These are phyloP conservation scores for Archivesica marissinica DNA, from an alignment of 1,140 invertebrate species.

Conservation along the genomic window DNA sequence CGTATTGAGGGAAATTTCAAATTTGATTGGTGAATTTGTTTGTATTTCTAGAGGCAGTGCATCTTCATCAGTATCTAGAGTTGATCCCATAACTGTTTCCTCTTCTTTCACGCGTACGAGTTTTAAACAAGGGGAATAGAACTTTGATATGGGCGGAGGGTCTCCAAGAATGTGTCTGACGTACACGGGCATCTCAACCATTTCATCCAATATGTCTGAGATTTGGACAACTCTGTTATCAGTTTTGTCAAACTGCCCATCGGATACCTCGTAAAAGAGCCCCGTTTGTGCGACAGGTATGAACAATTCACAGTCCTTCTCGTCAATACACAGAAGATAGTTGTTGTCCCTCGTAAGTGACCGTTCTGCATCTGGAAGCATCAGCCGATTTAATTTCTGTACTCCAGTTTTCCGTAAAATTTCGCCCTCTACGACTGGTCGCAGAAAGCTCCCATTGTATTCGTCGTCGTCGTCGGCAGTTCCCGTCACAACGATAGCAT, in stretches of 20 bases:
- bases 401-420: slow-evolving; percentile 54
- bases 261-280: slow-evolving; percentile 60
- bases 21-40: slow-evolving; percentile 48
- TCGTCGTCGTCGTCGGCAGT: not conserved
- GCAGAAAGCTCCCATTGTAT: slow-evolving; percentile 2
- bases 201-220: slow-evolving; percentile 52
- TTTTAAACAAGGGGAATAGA: slow-evolving; percentile 54
- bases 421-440: slow-evolving; percentile 48
- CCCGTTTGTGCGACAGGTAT: slow-evolving; percentile 40
- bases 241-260: slow-evolving; percentile 47
- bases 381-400: slow-evolving; percentile 44
- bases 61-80: slow-evolving; percentile 53
- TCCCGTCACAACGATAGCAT: slow-evolving; percentile 37
- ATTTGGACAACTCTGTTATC: slow-evolving; percentile 54
- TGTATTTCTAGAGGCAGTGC: slow-evolving; percentile 52
- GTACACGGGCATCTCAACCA: slow-evolving; percentile 53
- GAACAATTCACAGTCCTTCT: slow-evolving; percentile 47
- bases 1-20: slow-evolving; percentile 58
- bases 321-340: slow-evolving; percentile 53
- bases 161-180: slow-evolving; percentile 58
- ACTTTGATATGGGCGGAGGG: slow-evolving; percentile 55
- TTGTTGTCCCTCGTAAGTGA: not conserved
- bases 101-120: slow-evolving; percentile 52
- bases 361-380: slow-evolving; percentile 21
- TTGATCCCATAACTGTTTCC: slow-evolving; percentile 58